phyloP scores from a whole-genome alignment of 2,888 invertebrate species.

The Acrobeloides nanus region DNA sequence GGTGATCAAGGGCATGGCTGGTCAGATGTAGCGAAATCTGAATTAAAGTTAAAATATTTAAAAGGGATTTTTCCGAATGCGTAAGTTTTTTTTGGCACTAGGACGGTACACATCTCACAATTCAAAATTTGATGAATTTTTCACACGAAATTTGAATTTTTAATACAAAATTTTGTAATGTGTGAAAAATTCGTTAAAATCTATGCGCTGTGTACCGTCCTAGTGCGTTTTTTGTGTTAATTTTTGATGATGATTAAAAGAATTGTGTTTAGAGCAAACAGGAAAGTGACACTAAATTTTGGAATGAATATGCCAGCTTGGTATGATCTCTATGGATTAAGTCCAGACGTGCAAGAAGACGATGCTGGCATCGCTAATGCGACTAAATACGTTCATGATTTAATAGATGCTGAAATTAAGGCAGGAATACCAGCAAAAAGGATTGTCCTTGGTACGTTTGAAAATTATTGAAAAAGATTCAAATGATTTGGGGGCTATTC shows the following conservation, averaged over 20 bases:
- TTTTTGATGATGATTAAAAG: constrained; percentile 1
- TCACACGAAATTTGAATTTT: too few relatives aligned
- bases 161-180: too few relatives aligned
- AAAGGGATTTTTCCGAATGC: constrained; percentile 50
- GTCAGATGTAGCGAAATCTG: too few relatives aligned
- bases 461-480: not conserved
- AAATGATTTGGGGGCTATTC: too few relatives aligned
- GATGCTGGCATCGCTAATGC: constrained; percentile 43
- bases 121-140: not conserved
- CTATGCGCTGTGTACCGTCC: too few relatives aligned
- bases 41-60: too few relatives aligned
- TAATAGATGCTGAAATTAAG: constrained; percentile 42
- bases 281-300: constrained; percentile 47
- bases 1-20: constrained; percentile 53
- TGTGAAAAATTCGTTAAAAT: too few relatives aligned
- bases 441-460: constrained; percentile 34
- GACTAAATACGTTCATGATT: constrained; percentile 37
- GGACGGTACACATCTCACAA: too few relatives aligned
- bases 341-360: constrained; percentile 37
- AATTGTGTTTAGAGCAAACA: constrained; percentile 28
- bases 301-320: constrained; percentile 52
- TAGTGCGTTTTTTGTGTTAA: constrained; percentile 11
- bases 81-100: constrained; percentile 21
- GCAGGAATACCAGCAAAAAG: constrained; percentile 34
- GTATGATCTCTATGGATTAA: constrained; percentile 49